Evolutionary conservation across 2,888 invertebrate genomes (phyloP).

Genomic region (Anthophora plumipes): DNA sequence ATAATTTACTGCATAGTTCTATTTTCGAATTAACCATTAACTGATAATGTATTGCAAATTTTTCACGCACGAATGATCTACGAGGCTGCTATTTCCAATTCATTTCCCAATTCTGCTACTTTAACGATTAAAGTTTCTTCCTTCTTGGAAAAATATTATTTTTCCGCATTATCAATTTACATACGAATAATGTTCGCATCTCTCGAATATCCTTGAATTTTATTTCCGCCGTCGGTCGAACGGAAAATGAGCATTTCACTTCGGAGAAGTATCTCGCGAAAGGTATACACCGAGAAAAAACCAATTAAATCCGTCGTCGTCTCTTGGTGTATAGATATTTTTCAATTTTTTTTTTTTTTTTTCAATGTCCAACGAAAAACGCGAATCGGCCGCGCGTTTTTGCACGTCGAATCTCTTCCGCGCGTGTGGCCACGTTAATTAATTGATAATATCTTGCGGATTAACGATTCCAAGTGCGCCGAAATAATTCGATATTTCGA

Average conservation of each 20-base stretch:
- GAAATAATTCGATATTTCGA: slow-evolving; percentile 25
- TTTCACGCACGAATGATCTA: too few species aligned
- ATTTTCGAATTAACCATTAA: too few species aligned
- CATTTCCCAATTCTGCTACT: too few species aligned
- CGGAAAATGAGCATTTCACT: neutral
- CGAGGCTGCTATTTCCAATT: too few species aligned
- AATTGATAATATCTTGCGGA: slow-evolving; percentile 43
- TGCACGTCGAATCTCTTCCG: slow-evolving; percentile 16
- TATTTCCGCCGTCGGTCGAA: neutral
- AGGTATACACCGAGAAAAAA: neutral
- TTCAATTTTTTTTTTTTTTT: slow-evolving; percentile 13
- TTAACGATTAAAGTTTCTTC: too few species aligned
- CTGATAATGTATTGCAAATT: too few species aligned
- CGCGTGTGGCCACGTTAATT: slow-evolving; percentile 33
- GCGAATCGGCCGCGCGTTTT: slow-evolving; percentile 2
- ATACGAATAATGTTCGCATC: too few species aligned
- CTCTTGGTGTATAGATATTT: too few species aligned
- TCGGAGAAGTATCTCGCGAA: neutral
- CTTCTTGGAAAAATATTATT: too few species aligned
- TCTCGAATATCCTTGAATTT: neutral
- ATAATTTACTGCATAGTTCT: too few species aligned
- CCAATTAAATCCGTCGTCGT: slow-evolving; percentile 14
- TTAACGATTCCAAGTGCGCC: slow-evolving; percentile 23
- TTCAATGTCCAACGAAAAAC: neutral
- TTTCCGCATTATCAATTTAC: too few species aligned